A percentile compares a stretch with the other conserved stretches of the same genome.
Conservation (phyloP, 2,113 vertebrate genomes). For the Corydoras maculifer region DNA sequence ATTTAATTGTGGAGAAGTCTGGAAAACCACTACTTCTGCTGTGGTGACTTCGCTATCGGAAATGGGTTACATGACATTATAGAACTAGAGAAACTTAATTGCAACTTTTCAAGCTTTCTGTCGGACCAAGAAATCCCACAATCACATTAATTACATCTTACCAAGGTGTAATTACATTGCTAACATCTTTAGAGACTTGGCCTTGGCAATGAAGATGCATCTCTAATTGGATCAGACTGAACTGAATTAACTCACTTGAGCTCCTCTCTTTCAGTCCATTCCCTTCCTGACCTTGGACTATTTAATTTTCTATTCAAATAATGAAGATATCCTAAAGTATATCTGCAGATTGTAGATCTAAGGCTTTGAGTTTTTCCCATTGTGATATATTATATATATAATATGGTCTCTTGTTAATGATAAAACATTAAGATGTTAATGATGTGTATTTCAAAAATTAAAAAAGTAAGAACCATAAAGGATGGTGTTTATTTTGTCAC, state of each 20-base stretch:
- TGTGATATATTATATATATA: no score
- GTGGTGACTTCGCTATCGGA: slow-evolving; percentile 8
- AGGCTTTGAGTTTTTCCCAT: no score
- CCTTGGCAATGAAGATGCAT: background rate
- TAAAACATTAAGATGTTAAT: no score
- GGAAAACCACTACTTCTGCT: background rate
- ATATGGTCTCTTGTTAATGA: no score
- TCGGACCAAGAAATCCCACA: slow-evolving; percentile 15
- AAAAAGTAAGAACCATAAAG: no score
- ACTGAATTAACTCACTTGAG: background rate
- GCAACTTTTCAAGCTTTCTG: slow-evolving; percentile 9
- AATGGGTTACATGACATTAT: slow-evolving; percentile 9
- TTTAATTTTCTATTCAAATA: background rate
- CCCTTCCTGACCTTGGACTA: background rate
- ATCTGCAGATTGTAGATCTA: background rate
- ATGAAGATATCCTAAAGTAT: background rate
- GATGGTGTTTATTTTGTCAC: no score
- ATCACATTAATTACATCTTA: slow-evolving; percentile 35
- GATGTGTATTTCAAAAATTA: no score
- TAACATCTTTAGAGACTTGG: slow-evolving; percentile 28
- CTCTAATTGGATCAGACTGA: background rate
- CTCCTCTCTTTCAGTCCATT: background rate
- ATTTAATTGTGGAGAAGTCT: slow-evolving; percentile 12
- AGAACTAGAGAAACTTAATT: slow-evolving; percentile 25
- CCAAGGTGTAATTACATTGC: slow-evolving; percentile 27